Evolutionary conservation across 2,888 invertebrate genomes (phyloP), one percentile per base, ranked within the genome.

Genomic region (Amiota communis): DNA sequence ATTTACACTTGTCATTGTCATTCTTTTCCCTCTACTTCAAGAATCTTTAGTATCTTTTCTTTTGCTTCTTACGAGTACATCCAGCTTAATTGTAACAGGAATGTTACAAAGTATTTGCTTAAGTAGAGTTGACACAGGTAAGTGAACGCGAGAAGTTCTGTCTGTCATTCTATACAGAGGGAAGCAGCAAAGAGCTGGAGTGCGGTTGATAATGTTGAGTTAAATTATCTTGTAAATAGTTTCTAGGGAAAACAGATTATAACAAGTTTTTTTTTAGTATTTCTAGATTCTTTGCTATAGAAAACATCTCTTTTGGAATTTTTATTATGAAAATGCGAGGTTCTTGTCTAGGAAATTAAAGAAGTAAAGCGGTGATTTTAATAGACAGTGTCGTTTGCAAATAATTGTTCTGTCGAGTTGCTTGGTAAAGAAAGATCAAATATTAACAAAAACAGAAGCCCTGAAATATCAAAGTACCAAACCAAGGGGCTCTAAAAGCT

Each of bases 161-260:
- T 48, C 20, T 71, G 12, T 61, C 61, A 12, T 10, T 59, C 11
- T 11, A 59, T 23, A 12, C 8, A 59, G n/a, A 59, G 17, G 17
- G 23, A 23, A 23, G 23, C 23, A 36, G 36, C 4, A 36, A 36
- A 6, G 36, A 36, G 36, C 0, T 6, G 8, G 8, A 36, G 36
- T 36, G 36, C 36, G 36, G 36, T 36, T 36, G 36, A 36, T 36
- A 6, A 36, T 6, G 36, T 36, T 48, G 12, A 13, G 59, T 51
- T 64, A 67, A 70, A 74, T 68, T 70, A 76, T 63, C 74, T 73
- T 76, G 83, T 83, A 82, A 83, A 82, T 83, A 83, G 82, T 82
- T 83, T 83, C 82, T 72, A 75, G 75, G 80, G 83, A 83, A 83
- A 79, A 77, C 78, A 76, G 80, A 83, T 83, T 82, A 83, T 83